phyloP scores from a whole-genome alignment of 2,888 invertebrate species.

The Stenotaenia linearis region DNA sequence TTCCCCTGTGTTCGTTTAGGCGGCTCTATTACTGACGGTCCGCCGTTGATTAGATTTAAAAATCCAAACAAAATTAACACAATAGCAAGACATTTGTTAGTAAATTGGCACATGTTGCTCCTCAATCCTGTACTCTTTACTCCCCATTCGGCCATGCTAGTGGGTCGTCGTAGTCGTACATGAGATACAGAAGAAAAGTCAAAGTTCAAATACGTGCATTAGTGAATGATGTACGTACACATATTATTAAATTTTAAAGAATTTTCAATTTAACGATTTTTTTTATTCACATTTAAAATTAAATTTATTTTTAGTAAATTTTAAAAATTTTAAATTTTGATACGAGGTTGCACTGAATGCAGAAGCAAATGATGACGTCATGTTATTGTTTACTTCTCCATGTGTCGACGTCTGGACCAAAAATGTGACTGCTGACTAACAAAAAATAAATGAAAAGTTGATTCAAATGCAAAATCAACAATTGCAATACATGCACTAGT shows the following conservation, averaged over 20 bases:
- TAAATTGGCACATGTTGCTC: conserved; percentile 13
- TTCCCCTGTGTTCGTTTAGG: background rate
- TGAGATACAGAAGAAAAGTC: background rate
- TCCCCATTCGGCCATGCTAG: conserved; percentile 6
- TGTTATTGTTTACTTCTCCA: background rate
- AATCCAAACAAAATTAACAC: background rate
- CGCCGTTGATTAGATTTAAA: background rate
- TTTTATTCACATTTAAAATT: no score
- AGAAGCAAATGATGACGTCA: background rate
- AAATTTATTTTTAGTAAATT: no score
- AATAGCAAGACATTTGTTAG: background rate
- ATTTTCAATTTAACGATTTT: no score
- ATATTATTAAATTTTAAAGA: no score
- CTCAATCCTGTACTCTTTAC: background rate
- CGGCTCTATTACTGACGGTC: background rate
- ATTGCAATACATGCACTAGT: no score
- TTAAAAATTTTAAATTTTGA: background rate
- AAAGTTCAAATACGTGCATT: background rate
- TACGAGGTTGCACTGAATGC: background rate
- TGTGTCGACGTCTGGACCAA: no score
- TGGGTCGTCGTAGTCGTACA: background rate
- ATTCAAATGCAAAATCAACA: no score
- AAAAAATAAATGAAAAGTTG: no score
- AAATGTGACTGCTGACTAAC: no score
- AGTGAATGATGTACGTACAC: no score